Base-by-base conservation (phyloP, 2,888 invertebrate genomes). In the Drosophila rellima region DNA sequence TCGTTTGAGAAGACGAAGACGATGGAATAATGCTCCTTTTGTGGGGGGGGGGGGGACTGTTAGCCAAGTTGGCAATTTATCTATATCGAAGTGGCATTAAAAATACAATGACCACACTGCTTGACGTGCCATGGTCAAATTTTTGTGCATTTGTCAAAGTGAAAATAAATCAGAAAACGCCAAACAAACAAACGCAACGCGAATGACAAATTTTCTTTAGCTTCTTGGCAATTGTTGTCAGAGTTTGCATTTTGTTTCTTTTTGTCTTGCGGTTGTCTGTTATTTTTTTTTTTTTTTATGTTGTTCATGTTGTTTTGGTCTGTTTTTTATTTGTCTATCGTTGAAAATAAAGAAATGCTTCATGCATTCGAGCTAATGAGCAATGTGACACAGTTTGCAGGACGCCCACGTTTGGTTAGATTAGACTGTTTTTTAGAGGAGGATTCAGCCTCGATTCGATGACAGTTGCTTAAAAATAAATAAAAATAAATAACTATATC, bases 71-170 rank as follows among this genome's bases (percentile, higher is more conserved):
- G 74, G 64, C 75, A 67, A 83, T 83, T 87, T 87, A 73, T 87
- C 80, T 83, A 64, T 84, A 87, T 87, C 70, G 87, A 75, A 78
- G 71, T 67, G 78, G 82, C 71, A 83, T 83, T 83, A 78, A 84
- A 84, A 84, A 83, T 80, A 83, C 83, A 83, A 80, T 83, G 83
- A 83, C 83, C 83, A 83, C 82, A 82, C 75, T 69, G 72, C 83
- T 87, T 84, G 87, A 83, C 87, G 80, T 84, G 80, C 87, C 83
- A 83, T 87, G 83, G 83, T 87, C 83, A 83, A 84, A 83, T 87
- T 82, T 82, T 84, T 83, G 83, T 83, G 83, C 83, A 87, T 83
- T 83, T 87, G 83, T 87, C 83, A 82, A 84, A 83, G 75, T 70
- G 80, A 73, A 83, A 87, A 87, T 83, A 83, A 83, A 84, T 83